Evolutionary conservation across 2,888 invertebrate genomes (phyloP), one percentile per base, ranked within the genome.

Genomic region (Blera fallax): DNA sequence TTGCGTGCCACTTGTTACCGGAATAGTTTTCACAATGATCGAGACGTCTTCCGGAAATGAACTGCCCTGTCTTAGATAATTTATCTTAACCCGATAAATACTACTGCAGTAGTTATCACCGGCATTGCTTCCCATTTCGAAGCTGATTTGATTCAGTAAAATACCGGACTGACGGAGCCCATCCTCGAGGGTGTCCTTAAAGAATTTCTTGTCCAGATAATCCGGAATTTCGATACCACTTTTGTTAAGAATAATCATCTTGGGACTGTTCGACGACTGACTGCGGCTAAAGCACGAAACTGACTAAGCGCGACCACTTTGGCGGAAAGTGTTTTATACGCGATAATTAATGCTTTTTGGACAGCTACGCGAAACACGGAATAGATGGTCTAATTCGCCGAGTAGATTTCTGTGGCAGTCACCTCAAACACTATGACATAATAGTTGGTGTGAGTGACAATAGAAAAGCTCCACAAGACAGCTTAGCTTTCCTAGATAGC

Each of bases 41-140:
- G 90, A 90, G 1, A 87, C 1, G 1, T 88, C 84, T 1, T 70
- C 18, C 2, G 43, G 8, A 0, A 11, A 27, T 0, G 56, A 16
- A 1, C 29, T 34, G 6, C 67, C 11, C 4, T 73, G 69, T 3
- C 87, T 85, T 0, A 88, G 82, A 56, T 88, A 91, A 3, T 45
- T 83, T 0, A 91, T 48, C 48, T 52, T 67, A 0, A 90, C 90
- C 0, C 90, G 90, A 70, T 91, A 91, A 62, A 91, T 91, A 18
- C 89, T 88, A n/a, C 91, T 91, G 60, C 91, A 91, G 74, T 90
- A 91, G 64, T 91, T 91, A 8, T 91, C 91, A 2, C 91, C 91
- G 3, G 89, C 89, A 70, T 89, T 89, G 64, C 90, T 91, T 60
- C 91, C 91, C 89, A 89, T 90, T 27, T 89, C 88, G 43, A 90